Conservation (phyloP, 2,113 vertebrate species). For the Vicugna pacos region DNA sequence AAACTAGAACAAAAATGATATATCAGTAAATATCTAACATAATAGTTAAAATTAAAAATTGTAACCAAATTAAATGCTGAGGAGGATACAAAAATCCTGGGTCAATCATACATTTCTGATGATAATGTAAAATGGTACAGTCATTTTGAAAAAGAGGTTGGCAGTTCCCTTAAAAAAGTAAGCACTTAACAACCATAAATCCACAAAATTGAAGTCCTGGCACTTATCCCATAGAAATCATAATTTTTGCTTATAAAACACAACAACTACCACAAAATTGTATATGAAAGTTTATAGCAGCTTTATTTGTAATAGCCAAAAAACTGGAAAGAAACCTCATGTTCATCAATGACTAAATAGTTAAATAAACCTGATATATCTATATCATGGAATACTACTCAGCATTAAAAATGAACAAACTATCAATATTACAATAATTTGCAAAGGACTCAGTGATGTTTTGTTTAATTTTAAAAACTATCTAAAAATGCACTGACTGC, state of each 20-base stretch:
- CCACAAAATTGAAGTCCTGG: neutral
- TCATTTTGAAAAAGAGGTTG: no score
- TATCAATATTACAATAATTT: no score
- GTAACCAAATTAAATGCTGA: neutral
- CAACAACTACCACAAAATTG: no score
- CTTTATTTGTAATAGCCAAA: no score
- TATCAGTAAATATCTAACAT: no score
- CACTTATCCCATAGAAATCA: neutral
- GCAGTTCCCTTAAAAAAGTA: neutral
- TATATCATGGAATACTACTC: neutral
- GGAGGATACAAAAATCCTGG: neutral
- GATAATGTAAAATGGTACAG: neutral
- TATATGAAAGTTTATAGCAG: neutral
- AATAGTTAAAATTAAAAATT: neutral
- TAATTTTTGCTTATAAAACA: neutral
- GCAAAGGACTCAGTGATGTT: no score
- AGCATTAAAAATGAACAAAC: neutral
- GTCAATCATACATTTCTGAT: neutral
- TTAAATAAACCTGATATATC: neutral
- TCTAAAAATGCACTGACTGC: neutral
- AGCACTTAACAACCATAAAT: neutral
- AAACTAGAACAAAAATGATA: no score
- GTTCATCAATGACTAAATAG: neutral
- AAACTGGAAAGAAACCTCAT: neutral
- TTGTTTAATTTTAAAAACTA: no score